A percentile compares a stretch with the other conserved stretches of the same genome.
phyloP scores from a whole-genome alignment of 2,888 invertebrate species.

The Stratiomys singularior region DNA sequence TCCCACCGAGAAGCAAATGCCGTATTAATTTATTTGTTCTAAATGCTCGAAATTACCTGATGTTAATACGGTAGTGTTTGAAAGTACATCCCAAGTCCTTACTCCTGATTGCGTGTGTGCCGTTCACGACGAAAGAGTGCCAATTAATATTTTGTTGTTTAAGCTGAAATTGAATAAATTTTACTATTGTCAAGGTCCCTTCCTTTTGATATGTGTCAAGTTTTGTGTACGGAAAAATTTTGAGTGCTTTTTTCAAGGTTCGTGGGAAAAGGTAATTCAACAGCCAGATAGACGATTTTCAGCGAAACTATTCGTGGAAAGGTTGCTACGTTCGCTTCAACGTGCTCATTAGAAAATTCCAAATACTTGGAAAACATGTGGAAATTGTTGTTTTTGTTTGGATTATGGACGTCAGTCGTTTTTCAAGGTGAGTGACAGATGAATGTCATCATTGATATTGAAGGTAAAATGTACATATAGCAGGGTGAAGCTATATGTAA shows the following conservation, averaged over 20 bases:
- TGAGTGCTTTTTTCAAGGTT: not conserved
- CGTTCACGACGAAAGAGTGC: slow-evolving; percentile 9
- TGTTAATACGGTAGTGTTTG: not conserved
- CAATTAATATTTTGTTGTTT: slow-evolving; percentile 15
- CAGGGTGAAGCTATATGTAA: too few species aligned
- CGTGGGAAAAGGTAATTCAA: not conserved
- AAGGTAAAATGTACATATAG: too few species aligned
- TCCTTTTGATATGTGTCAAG: not conserved
- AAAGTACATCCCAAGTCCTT: not conserved
- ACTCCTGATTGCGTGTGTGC: not conserved
- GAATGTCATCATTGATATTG: not conserved
- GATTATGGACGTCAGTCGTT: slow-evolving; percentile 37
- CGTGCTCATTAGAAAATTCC: not conserved
- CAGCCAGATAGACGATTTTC: not conserved
- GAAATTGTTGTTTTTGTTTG: slow-evolving; percentile 32
- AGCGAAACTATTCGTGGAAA: not conserved
- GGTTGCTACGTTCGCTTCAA: not conserved
- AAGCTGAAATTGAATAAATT: not conserved
- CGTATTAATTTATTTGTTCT: not conserved
- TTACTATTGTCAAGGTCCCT: not conserved
- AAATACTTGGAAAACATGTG: slow-evolving; percentile 3
- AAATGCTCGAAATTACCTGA: not conserved
- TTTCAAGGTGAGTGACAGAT: slow-evolving; percentile 24
- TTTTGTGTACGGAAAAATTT: not conserved
- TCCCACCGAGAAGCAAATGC: not conserved